phyloP scores from a whole-genome alignment of 2,797 vertebrate genomes.

The Poeciliopsis paucimaculata region DNA sequence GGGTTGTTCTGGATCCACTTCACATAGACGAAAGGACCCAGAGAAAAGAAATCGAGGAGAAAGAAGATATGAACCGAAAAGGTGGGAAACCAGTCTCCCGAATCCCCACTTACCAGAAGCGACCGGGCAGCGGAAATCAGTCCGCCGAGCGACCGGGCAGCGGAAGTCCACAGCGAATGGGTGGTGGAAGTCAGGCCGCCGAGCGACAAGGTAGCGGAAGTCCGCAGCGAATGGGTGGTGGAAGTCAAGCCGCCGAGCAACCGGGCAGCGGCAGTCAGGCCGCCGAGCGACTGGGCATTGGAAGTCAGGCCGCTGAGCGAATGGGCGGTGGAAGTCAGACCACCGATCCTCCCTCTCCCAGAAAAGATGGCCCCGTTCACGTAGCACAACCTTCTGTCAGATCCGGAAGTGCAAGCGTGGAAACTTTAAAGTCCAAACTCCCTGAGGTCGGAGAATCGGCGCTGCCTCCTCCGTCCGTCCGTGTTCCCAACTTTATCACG shows the following conservation, averaged over 20 bases:
- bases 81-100: constrained; percentile 71
- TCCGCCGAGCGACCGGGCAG: background rate
- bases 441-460: constrained; percentile 54
- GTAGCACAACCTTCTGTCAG: constrained; percentile 32
- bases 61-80: constrained; percentile 72
- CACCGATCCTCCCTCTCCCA: constrained; percentile 37
- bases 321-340: constrained; percentile 24
- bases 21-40: constrained; percentile 34
- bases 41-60: constrained; percentile 63
- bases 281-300: constrained; percentile 52
- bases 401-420: constrained; percentile 22
- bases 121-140: constrained; percentile 20
- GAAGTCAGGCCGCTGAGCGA: constrained; percentile 51
- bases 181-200: too few relatives aligned
- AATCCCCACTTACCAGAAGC: constrained; percentile 80
- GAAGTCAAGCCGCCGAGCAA: too few relatives aligned
- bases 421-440: constrained; percentile 53
- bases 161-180: too few relatives aligned
- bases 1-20: constrained; percentile 67
- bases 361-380: constrained; percentile 38
- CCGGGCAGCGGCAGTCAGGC: constrained; percentile 8
- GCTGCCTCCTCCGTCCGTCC: constrained; percentile 36
- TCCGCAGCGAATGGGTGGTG: background rate
- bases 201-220: too few relatives aligned
- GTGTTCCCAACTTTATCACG: constrained; percentile 23